These are phyloP conservation scores for Petroica traversi DNA, from an alignment of 2,113 vertebrate species.

Conservation along the genomic window DNA sequence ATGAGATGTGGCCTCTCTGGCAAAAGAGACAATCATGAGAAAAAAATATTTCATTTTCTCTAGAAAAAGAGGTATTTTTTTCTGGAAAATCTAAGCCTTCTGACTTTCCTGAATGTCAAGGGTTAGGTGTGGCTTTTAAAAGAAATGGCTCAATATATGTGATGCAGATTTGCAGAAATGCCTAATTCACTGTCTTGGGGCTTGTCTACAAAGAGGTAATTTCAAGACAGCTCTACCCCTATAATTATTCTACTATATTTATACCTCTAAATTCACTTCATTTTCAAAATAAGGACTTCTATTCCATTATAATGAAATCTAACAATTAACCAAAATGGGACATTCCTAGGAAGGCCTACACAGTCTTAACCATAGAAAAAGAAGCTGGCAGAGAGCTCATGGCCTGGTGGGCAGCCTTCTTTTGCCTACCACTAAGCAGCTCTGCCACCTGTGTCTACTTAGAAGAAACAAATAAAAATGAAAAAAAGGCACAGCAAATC, in stretches of 20 bases:
- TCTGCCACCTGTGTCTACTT: not conserved
- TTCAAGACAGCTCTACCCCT: not conserved
- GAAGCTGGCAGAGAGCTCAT: not conserved
- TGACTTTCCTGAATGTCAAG: not conserved
- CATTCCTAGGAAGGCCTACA: not conserved
- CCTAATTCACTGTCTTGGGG: not conserved
- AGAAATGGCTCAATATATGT: not conserved
- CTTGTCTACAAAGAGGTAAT: not conserved
- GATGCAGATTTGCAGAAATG: not conserved
- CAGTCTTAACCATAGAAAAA: not conserved
- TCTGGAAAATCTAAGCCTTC: not conserved
- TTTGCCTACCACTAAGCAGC: not conserved
- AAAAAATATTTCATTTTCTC: not conserved
- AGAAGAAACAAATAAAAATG: not conserved
- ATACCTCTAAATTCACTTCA: not conserved
- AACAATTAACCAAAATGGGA: not conserved
- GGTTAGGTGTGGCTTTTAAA: not conserved
- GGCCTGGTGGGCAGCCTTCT: not conserved
- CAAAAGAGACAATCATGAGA: not conserved
- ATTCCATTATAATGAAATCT: not conserved
- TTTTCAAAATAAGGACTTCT: not conserved
- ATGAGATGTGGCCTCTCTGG: fast-evolving
- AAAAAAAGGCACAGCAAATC: not conserved
- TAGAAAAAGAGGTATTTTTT: not conserved
- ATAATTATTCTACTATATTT: not conserved